Base-by-base conservation (phyloP, 2,113 vertebrate genomes). In the Takifugu bimaculatus region DNA sequence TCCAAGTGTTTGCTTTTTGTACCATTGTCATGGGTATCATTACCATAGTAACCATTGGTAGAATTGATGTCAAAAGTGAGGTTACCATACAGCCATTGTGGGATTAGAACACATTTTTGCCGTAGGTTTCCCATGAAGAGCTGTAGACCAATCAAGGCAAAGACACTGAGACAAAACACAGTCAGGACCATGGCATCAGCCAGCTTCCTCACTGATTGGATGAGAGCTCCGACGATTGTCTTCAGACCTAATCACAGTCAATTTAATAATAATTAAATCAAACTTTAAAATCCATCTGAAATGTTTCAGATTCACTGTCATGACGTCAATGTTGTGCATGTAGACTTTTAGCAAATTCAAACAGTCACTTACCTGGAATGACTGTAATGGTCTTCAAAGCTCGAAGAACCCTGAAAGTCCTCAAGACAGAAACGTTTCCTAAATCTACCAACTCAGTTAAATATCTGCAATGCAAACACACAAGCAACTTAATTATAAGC, bases 341-440 rank as follows among this genome's bases (percentile, higher is more conserved):
- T n/a, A 44, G 28, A 11, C n/a, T 13, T 35, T 2, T n/a, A 29
- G 44, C 26, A 56, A 39, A 42, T 20, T n/a, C 3, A 26, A 29
- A 53, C 50, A 59, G 26, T 56, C 45, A 73, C 55, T 70, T 25
- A 99, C 96, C 96, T 88, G 96, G 96, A 81, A 99, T 98, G 50
- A 97, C 95, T 0, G 96, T 96, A 87, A 99, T 99, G 60, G 95
- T 97, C 89, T 99, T 99, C 75, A 99, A 89, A 53, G 96, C 96
- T 50, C 96, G 92, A 29, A 99, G 94, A 60, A 98, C 96, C 62
- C 95, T 92, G 89, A 99, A 98, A 0, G 96, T 98, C 70, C 96
- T 93, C 83, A 98, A 88, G 32, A 94, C 95, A 0, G 96, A 99
- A 72, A 99, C 90, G 60, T 96, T 98, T 50, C 95, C 95, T 90